Evolutionary conservation across 2,797 vertebrate genomes (phyloP).

Genomic region (Cichlasoma orientale): DNA sequence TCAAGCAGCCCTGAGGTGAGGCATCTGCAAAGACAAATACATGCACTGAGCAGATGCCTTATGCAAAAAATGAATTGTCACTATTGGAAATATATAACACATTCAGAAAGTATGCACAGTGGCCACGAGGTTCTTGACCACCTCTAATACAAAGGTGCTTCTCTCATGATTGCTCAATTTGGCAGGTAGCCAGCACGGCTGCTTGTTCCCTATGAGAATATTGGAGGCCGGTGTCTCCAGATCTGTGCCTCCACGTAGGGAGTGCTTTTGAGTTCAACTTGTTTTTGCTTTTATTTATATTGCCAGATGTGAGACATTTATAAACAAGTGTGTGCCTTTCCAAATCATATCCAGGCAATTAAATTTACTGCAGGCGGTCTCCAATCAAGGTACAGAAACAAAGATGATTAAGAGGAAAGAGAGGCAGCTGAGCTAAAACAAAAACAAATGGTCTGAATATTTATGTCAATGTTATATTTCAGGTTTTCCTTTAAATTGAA

Average conservation of each 20-base stretch:
- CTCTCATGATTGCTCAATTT: not conserved
- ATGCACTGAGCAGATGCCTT: not conserved
- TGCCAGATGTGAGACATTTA: no score
- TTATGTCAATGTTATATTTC: not conserved
- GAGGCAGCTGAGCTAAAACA: not conserved
- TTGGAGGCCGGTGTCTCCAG: not conserved
- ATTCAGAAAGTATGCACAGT: not conserved
- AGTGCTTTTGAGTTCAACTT: not conserved
- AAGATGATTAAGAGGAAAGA: not conserved
- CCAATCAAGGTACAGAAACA: not conserved
- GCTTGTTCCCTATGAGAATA: not conserved
- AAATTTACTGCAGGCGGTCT: no score
- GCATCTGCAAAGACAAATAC: conserved; percentile 66
- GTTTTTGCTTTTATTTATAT: not conserved
- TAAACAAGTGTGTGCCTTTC: no score
- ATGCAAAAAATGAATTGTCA: accelerated
- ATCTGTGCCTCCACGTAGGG: not conserved
- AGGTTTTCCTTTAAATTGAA: not conserved
- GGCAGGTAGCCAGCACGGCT: not conserved
- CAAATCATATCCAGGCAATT: no score
- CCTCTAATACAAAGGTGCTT: not conserved
- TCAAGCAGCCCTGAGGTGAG: conserved; percentile 76
- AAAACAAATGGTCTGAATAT: not conserved
- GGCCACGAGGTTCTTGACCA: not conserved
- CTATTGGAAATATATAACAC: conserved; percentile 1